phyloP scores from a whole-genome alignment of 2,888 invertebrate genomes.

The Incurvaria masculella region DNA sequence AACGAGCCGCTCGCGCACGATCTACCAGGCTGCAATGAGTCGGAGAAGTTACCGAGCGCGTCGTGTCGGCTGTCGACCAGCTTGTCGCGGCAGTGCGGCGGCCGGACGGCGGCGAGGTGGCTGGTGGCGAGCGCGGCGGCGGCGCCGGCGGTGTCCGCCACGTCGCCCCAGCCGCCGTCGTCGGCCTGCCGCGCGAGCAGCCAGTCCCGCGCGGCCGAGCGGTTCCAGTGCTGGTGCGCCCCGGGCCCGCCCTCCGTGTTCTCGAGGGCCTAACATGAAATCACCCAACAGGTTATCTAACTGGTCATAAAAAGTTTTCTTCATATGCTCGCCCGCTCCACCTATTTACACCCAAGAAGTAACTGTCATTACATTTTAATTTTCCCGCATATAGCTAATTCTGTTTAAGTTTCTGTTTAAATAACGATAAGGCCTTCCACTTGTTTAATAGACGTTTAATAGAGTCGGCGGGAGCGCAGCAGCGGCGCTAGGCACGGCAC shows the following conservation, averaged over 20 bases:
- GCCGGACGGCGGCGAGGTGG: slow-evolving; percentile 66
- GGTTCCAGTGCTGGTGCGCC: slow-evolving; percentile 67
- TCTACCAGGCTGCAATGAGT: no score
- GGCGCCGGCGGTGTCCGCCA: slow-evolving; percentile 74
- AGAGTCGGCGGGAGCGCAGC: no score
- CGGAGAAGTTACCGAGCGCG: slow-evolving; percentile 46
- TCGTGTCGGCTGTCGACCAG: slow-evolving; percentile 48
- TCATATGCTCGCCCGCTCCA: no score
- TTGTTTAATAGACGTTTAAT: no score
- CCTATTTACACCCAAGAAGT: no score
- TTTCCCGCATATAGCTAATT: no score
- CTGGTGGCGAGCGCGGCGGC: slow-evolving; percentile 73
- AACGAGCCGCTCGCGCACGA: no score
- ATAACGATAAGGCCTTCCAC: no score
- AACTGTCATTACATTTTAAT: no score
- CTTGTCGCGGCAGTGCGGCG: slow-evolving; percentile 53
- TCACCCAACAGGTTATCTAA: neutral
- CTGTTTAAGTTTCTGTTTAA: no score
- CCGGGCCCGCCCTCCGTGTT: slow-evolving; percentile 64
- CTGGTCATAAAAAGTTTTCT: no score
- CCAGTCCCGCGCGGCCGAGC: slow-evolving; percentile 73
- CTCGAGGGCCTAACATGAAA: slow-evolving; percentile 62
- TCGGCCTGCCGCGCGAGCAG: slow-evolving; percentile 68
- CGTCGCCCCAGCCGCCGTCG: slow-evolving; percentile 77
- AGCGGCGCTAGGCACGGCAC: no score